These are phyloP conservation scores for Dasysyrphus tricinctus DNA, from an alignment of 2,888 invertebrate genomes.

Conservation along the genomic window DNA sequence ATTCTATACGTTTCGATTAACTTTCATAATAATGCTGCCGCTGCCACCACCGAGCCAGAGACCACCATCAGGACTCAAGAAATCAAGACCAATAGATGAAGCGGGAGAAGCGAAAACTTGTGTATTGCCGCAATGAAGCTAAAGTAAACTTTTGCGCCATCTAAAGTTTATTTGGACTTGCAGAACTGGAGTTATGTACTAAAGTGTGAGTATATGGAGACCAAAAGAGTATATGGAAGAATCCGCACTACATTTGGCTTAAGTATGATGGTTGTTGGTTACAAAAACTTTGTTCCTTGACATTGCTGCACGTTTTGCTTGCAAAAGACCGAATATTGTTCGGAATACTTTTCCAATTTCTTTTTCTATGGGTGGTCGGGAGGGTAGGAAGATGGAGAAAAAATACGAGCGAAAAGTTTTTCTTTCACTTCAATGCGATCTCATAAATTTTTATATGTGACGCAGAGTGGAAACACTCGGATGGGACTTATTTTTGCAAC, in stretches of 20 bases:
- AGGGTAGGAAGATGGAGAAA: not conserved
- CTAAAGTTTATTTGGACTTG: constrained; percentile 57
- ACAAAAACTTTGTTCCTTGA: constrained; percentile 64
- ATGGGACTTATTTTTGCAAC: constrained; percentile 32
- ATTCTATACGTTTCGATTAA: constrained; percentile 75
- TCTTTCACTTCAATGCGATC: constrained; percentile 72
- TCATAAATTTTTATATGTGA: constrained; percentile 74
- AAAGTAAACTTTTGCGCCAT: constrained; percentile 74
- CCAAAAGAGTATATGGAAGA: not conserved
- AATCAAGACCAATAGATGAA: constrained; percentile 28
- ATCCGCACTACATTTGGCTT: constrained; percentile 67
- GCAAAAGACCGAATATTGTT: constrained; percentile 62
- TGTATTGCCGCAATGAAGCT: constrained; percentile 73
- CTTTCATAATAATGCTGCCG: constrained; percentile 70
- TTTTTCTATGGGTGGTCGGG: constrained; percentile 17
- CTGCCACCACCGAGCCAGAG: constrained; percentile 11
- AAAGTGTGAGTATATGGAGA: not conserved
- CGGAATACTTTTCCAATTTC: constrained; percentile 72
- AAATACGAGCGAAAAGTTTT: constrained; percentile 58
- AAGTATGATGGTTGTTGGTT: constrained; percentile 61
- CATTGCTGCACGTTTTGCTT: constrained; percentile 64
- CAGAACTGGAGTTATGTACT: not conserved
- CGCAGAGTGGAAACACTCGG: constrained; percentile 40
- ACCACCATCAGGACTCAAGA: constrained; percentile 6
- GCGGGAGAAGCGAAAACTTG: constrained; percentile 49